A percentile compares a stretch with the other conserved stretches of the same genome.
These are phyloP conservation scores for Otus sunia DNA, from an alignment of 2,113 vertebrate species.

Conservation along the genomic window DNA sequence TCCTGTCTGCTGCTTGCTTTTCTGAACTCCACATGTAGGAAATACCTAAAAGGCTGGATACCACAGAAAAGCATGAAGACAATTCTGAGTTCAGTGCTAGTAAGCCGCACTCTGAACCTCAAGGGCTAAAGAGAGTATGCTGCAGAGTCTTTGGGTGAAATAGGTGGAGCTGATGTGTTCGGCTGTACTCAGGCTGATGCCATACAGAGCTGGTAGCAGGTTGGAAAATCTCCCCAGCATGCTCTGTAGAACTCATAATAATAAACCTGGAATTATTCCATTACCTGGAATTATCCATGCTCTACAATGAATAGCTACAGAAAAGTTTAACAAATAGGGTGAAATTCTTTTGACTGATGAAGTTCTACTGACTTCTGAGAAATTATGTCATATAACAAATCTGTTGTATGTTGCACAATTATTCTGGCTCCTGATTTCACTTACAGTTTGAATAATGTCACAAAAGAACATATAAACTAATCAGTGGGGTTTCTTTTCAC, in stretches of 20 bases:
- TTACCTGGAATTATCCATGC: background rate
- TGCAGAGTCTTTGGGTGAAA: background rate
- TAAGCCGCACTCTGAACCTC: background rate
- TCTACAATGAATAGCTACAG: background rate
- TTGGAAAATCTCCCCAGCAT: background rate
- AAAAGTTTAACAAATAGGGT: background rate
- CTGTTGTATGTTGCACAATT: background rate
- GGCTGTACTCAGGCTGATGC: background rate
- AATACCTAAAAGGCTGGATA: background rate
- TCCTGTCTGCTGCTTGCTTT: background rate
- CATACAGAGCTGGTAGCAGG: background rate
- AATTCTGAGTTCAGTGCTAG: background rate
- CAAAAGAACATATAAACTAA: background rate
- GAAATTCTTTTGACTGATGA: background rate
- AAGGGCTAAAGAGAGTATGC: background rate
- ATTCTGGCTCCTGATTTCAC: background rate
- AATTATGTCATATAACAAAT: background rate
- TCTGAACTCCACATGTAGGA: background rate
- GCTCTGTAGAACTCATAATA: background rate
- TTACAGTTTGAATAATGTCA: background rate
- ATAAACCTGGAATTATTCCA: background rate
- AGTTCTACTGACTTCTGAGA: background rate
- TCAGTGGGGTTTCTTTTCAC: background rate
- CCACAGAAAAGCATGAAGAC: background rate
- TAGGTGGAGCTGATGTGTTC: background rate